Evolutionary conservation across 2,113 vertebrate species (phyloP).

Genomic region (Notothenia rossii): DNA sequence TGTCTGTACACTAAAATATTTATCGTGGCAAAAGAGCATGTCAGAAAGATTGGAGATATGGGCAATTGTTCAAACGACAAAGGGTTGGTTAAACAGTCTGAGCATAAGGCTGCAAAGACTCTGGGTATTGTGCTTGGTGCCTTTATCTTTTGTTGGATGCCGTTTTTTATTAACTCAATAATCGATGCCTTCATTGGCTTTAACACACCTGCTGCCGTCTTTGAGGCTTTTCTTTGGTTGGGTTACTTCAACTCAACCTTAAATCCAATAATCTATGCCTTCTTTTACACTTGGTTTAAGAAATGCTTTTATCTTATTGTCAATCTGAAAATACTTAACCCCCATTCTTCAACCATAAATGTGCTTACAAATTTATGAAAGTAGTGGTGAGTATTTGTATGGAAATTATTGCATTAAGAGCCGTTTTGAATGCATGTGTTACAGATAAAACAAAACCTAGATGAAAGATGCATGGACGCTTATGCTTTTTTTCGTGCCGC

Average conservation of each 20-base stretch:
- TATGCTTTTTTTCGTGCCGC: not conserved
- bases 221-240: slow-evolving; percentile 30
- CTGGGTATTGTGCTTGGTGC: slow-evolving; percentile 32
- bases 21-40: slow-evolving; percentile 25
- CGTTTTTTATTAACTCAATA: slow-evolving; percentile 13
- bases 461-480: not conserved
- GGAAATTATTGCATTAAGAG: not conserved
- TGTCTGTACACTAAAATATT: slow-evolving; percentile 27
- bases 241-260: slow-evolving; percentile 34
- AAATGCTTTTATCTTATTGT: slow-evolving; percentile 11
- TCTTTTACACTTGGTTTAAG: slow-evolving; percentile 6
- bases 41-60: slow-evolving; percentile 19
- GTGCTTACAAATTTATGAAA: not conserved
- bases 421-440: not conserved
- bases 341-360: not conserved
- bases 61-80: not conserved
- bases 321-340: not conserved
- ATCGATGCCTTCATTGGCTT: slow-evolving; percentile 1
- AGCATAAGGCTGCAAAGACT: slow-evolving; percentile 39
- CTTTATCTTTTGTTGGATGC: slow-evolving; percentile 37
- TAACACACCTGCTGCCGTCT: slow-evolving; percentile 4
- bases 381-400: not conserved
- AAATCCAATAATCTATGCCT: slow-evolving; percentile 29
- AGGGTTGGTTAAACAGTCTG: slow-evolving; percentile 17
- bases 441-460: not conserved